These are phyloP conservation scores for Cardiocondyla obscurior DNA, from an alignment of 1,140 invertebrate species.

Conservation along the genomic window DNA sequence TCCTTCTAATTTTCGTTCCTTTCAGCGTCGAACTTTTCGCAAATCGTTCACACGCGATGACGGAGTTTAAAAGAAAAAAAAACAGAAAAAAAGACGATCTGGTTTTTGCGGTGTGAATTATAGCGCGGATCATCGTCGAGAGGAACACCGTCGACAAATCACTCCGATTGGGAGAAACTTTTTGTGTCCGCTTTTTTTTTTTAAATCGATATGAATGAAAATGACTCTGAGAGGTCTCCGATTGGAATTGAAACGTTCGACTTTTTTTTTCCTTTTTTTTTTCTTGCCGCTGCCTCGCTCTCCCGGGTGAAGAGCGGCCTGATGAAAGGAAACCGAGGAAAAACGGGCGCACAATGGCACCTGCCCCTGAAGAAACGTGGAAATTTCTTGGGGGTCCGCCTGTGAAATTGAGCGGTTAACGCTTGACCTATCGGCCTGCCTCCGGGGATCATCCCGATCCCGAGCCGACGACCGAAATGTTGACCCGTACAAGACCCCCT, in stretches of 20 bases:
- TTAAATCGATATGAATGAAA: conserved; percentile 9
- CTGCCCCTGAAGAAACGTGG: conserved; percentile 50
- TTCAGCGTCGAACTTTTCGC: not conserved
- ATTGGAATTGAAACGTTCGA: conserved; percentile 51
- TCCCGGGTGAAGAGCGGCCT: conserved; percentile 12
- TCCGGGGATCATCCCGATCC: conserved; percentile 31
- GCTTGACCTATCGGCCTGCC: conserved; percentile 62
- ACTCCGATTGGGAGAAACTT: not conserved
- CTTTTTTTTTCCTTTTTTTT: too few species aligned
- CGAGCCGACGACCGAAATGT: conserved; percentile 56
- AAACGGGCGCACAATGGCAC: conserved; percentile 59
- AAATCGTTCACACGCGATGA: not conserved
- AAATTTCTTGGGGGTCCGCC: conserved; percentile 55
- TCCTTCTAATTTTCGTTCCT: not conserved
- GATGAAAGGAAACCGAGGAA: conserved; percentile 27
- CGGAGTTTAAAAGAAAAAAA: too few species aligned
- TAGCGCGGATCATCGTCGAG: not conserved
- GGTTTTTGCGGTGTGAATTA: conserved; percentile 2
- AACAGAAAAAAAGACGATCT: too few species aligned
- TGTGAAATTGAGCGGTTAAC: conserved; percentile 80
- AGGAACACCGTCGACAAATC: conserved; percentile 42
- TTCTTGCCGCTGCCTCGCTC: conserved; percentile 46
- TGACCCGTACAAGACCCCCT: conserved; percentile 66
- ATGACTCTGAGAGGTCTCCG: not conserved
- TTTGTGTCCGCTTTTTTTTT: conserved; percentile 28